Percentiles rank a stretch among this genome's conserved stretches.
Conservation (phyloP, 2,888 invertebrate genomes). For the Prosopocoilus inquinatus region DNA sequence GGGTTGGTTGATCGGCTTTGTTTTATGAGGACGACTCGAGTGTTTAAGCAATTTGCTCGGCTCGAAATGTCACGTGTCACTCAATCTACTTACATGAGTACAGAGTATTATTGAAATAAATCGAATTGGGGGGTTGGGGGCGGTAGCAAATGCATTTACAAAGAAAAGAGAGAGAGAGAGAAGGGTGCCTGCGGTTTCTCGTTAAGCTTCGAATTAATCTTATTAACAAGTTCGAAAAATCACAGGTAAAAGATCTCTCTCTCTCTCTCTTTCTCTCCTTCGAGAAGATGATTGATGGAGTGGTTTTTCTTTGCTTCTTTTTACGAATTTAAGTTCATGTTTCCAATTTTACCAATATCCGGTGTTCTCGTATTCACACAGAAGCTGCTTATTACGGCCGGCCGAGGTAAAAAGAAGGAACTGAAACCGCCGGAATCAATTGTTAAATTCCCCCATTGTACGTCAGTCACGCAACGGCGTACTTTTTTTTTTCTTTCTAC, state of each 20-base stretch:
- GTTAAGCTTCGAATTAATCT: neutral
- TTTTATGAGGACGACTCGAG: no score
- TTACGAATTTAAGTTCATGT: constrained; percentile 20
- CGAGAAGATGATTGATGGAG: constrained; percentile 36
- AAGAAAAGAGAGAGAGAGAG: no score
- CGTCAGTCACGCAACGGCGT: neutral
- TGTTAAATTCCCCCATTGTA: neutral
- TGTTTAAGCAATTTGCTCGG: neutral
- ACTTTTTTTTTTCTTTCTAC: neutral
- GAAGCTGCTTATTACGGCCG: neutral
- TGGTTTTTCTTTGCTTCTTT: constrained; percentile 2
- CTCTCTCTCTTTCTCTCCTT: no score
- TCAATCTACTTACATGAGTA: no score
- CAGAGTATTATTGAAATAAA: neutral
- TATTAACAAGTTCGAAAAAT: constrained; percentile 20
- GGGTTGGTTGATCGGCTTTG: no score
- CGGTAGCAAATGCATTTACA: no score
- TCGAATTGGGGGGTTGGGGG: no score
- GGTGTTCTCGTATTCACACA: constrained; percentile 20
- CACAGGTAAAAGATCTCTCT: constrained; percentile 30
- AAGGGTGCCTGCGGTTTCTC: no score
- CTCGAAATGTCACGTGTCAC: constrained; percentile 16
- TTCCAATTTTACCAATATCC: constrained; percentile 36
- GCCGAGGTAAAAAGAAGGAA: neutral
- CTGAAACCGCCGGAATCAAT: constrained; percentile 1